phyloP scores from a whole-genome alignment of 2,888 invertebrate genomes.

The Hemicrepidius hirtus region DNA sequence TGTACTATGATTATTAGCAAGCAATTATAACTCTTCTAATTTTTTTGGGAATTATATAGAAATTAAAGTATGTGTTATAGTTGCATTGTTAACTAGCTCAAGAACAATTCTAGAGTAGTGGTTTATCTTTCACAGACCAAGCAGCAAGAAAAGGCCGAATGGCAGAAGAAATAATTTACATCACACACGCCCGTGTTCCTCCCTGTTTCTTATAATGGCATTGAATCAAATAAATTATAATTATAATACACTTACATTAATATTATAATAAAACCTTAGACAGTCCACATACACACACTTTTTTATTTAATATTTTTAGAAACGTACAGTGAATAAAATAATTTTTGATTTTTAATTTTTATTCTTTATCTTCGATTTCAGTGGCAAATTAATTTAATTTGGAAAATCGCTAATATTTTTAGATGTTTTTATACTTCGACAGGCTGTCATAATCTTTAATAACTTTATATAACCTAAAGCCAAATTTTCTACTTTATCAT shows the following conservation, averaged over 20 bases:
- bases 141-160: constrained; percentile 80
- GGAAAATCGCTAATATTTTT: background rate
- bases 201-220: constrained; percentile 46
- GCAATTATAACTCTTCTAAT: constrained; percentile 20
- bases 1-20: background rate
- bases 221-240: constrained; percentile 43
- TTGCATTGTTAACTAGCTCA: constrained; percentile 17
- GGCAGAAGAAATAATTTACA: constrained; percentile 70
- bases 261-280: constrained; percentile 50
- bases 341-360: constrained; percentile 19
- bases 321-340: constrained; percentile 1
- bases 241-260: constrained; percentile 45
- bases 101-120: constrained; percentile 54
- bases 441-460: constrained; percentile 12
- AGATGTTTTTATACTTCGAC: constrained; percentile 21
- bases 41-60: background rate
- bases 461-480: background rate
- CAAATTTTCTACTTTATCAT: constrained; percentile 3
- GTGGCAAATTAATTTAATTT: constrained; percentile 12
- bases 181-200: constrained; percentile 41
- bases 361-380: constrained; percentile 19
- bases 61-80: constrained; percentile 13
- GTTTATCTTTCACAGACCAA: constrained; percentile 79
- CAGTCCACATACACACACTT: constrained; percentile 41
- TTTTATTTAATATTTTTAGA: constrained; percentile 31